Conservation (phyloP, 2,113 vertebrate species). For the Rhagologus leucostigma region DNA sequence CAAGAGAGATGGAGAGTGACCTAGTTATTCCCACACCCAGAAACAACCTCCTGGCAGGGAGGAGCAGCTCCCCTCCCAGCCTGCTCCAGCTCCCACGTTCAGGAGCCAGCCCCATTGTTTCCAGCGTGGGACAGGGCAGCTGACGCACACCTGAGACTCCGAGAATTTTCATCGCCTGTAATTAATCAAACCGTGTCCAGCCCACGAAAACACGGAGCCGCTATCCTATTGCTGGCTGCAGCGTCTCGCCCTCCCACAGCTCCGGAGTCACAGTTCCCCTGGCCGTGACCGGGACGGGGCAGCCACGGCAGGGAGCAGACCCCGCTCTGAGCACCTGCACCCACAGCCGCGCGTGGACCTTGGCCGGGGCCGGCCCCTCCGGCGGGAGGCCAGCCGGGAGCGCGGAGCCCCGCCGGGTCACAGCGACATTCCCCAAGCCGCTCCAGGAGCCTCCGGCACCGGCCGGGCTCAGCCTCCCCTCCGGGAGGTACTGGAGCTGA, state of each 20-base stretch:
- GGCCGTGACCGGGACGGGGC: not conserved
- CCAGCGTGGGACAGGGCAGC: not conserved
- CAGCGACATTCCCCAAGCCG: not conserved
- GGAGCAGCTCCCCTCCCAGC: not conserved
- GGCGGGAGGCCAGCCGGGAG: not conserved
- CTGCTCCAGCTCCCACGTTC: not conserved
- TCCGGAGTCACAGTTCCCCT: not conserved
- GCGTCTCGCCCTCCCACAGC: not conserved
- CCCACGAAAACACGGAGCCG: not conserved
- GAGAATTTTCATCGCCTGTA: rapidly evolving
- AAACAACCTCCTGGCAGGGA: not conserved
- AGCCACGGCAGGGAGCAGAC: not conserved
- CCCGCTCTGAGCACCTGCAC: not conserved
- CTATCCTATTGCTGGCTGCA: not conserved
- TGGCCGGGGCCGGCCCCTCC: not conserved
- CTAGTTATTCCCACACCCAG: not conserved
- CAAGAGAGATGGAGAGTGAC: not conserved
- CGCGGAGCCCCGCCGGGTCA: not conserved
- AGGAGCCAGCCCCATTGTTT: not conserved
- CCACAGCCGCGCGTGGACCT: not conserved
- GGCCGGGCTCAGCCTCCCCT: not conserved
- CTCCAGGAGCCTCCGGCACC: not conserved
- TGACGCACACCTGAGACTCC: not conserved
- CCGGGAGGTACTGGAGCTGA: not conserved
- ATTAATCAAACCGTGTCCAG: not conserved